Evolutionary conservation across 2,113 vertebrate genomes (phyloP).

Genomic region (Siniperca knerii): DNA sequence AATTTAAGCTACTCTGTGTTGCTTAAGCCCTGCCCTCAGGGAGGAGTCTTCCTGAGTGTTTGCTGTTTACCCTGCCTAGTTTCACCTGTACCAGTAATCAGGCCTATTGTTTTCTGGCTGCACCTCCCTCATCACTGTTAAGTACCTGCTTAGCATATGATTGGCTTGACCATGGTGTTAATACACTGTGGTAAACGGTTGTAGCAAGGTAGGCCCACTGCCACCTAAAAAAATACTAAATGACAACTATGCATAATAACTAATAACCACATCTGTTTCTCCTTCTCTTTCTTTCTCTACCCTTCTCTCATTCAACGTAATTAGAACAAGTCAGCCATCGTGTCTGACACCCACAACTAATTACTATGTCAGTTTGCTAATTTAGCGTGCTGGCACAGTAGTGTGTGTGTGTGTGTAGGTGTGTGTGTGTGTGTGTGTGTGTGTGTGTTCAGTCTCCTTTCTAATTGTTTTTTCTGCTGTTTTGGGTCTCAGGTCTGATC

Average conservation of each 20-base stretch:
- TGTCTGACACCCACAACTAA: conserved; percentile 32
- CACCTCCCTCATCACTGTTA: too few species aligned
- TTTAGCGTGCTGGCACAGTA: background rate
- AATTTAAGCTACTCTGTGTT: too few species aligned
- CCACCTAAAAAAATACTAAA: background rate
- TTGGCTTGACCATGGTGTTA: too few species aligned
- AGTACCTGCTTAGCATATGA: too few species aligned
- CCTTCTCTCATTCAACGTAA: background rate
- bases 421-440: background rate
- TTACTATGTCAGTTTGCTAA: conserved; percentile 11
- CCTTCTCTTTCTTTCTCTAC: background rate
- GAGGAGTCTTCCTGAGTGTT: too few species aligned
- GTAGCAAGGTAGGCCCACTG: background rate
- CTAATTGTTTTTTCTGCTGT: conserved; percentile 35
- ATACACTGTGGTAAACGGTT: too few species aligned
- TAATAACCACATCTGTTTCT: conserved; percentile 10
- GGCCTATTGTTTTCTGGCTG: too few species aligned
- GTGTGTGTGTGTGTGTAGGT: background rate
- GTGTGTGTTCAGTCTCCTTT: background rate
- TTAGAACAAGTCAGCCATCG: conserved; percentile 1
- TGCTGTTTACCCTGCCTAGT: too few species aligned
- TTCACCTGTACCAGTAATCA: too few species aligned
- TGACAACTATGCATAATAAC: background rate
- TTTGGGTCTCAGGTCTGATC: conserved; percentile 89
- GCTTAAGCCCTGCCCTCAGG: too few species aligned